Conservation (phyloP, 2,888 invertebrate genomes). For the Epirrhoe tristata region DNA sequence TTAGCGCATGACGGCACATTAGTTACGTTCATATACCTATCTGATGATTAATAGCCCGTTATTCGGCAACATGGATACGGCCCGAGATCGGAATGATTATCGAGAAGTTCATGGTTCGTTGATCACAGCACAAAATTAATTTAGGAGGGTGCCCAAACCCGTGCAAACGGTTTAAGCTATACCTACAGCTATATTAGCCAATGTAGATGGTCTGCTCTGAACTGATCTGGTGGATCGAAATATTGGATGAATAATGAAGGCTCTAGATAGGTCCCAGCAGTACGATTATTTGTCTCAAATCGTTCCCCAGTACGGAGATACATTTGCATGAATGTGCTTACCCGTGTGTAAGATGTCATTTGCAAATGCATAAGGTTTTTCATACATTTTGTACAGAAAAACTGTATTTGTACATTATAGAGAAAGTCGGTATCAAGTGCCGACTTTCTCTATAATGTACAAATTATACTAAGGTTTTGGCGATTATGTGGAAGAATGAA, state of each 20-base stretch:
- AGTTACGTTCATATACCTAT: constrained; percentile 45
- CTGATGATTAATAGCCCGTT: constrained; percentile 70
- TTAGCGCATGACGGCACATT: constrained; percentile 36
- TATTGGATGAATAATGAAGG: neutral
- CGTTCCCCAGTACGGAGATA: too few relatives aligned
- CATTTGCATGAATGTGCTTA: too few relatives aligned
- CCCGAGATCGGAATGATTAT: constrained; percentile 75
- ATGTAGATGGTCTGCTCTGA: neutral
- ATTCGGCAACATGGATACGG: constrained; percentile 60
- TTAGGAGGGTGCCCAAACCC: constrained; percentile 52
- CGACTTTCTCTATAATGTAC: too few relatives aligned
- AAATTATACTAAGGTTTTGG: too few relatives aligned
- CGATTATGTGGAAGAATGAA: too few relatives aligned
- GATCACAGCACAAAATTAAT: constrained; percentile 79
- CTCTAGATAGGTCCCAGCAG: neutral
- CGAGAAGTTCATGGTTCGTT: constrained; percentile 69
- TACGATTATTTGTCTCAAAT: too few relatives aligned
- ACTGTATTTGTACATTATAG: too few relatives aligned
- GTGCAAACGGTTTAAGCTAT: constrained; percentile 24
- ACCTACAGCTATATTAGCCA: neutral
- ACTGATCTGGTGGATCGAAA: neutral
- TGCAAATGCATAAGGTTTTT: too few relatives aligned
- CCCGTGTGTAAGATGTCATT: too few relatives aligned
- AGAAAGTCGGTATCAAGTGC: too few relatives aligned
- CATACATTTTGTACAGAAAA: too few relatives aligned